Evolutionary conservation across 2,113 vertebrate genomes (phyloP), one percentile per base, ranked within the genome.

Genomic region (Phrynosoma platyrhinos): DNA sequence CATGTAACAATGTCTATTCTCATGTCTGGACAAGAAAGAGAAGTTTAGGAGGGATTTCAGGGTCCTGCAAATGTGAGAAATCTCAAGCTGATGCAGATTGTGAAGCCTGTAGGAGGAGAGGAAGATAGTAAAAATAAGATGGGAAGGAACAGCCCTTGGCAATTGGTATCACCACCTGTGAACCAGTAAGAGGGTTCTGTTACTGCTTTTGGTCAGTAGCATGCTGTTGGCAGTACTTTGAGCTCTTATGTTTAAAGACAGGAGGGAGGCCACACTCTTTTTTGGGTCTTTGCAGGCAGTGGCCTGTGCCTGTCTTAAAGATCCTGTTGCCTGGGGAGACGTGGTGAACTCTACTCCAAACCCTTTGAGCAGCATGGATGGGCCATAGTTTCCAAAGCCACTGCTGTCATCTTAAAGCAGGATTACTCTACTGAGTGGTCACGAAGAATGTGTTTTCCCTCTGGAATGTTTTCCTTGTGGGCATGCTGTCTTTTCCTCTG

Each of bases 401-500:
- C 87, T 90, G 89, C 90, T 94, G 91, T 92, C 91, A 90, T 83
- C 89, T 93, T 95, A 89, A 77, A 91, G 87, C 87, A 85, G 90
- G 92, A 92, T 92, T 94, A 93, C 88, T 91, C 83, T 92, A 87
- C 88, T 93, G 93, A 95, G 93, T 95, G 94, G 93, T 95, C 94
- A 95, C 62, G 0, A 95, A 94, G 94, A 96, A 96, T 96, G 93
- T 89, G 88, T 95, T 92, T 86, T 92, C 88, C 91, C 71, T 47
- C 90, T 92, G 90, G 89, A 95, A 95, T 95, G 92, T 94, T 95
- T 96, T 95, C 91, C 93, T 95, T 92, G 84, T 82, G 91, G 93
- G 90, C 90, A 93, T 68, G 5, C 76, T 80, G 72, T 92, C 93
- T 92, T 95, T 91, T 89, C 64, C 86, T 94, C 84, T 94, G 81